A percentile compares a stretch with the other conserved stretches of the same genome.
These are phyloP conservation scores for Callipepla californica DNA, from an alignment of 2,113 vertebrate species.

Conservation along the genomic window DNA sequence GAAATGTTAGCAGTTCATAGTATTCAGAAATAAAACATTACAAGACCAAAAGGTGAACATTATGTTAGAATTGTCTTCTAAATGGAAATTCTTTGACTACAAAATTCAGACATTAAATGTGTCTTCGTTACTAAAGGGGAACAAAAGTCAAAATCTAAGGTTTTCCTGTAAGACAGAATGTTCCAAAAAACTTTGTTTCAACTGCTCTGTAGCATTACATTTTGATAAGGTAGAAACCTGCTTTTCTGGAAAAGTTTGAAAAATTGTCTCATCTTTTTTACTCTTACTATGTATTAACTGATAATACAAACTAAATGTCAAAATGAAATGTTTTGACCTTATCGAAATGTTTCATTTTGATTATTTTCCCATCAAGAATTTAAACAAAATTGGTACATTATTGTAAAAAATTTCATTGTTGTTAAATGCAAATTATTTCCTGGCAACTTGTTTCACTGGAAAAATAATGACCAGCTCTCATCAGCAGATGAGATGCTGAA, in stretches of 20 bases:
- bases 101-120: conserved; percentile 55
- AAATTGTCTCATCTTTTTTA: conserved; percentile 13
- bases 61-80: conserved; percentile 41
- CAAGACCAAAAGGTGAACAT: conserved; percentile 69
- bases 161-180: conserved; percentile 27
- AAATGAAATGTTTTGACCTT: conserved; percentile 39
- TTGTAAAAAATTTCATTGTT: conserved; percentile 23
- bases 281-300: conserved; percentile 26
- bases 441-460: background rate
- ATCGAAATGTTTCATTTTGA: conserved; percentile 40
- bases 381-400: conserved; percentile 17
- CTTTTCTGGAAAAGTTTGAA: conserved; percentile 29
- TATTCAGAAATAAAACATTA: conserved; percentile 76
- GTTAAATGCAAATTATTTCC: conserved; percentile 1
- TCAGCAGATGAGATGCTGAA: conserved; percentile 45
- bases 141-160: conserved; percentile 57
- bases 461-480: background rate
- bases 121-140: conserved; percentile 38
- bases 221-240: conserved; percentile 42
- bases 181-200: conserved; percentile 45
- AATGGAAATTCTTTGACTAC: conserved; percentile 44
- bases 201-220: conserved; percentile 10
- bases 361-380: conserved; percentile 40
- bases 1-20: conserved; percentile 67
- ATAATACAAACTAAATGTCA: conserved; percentile 43